phyloP scores from a whole-genome alignment of 2,888 invertebrate genomes.

The Drosophila ochracea region DNA sequence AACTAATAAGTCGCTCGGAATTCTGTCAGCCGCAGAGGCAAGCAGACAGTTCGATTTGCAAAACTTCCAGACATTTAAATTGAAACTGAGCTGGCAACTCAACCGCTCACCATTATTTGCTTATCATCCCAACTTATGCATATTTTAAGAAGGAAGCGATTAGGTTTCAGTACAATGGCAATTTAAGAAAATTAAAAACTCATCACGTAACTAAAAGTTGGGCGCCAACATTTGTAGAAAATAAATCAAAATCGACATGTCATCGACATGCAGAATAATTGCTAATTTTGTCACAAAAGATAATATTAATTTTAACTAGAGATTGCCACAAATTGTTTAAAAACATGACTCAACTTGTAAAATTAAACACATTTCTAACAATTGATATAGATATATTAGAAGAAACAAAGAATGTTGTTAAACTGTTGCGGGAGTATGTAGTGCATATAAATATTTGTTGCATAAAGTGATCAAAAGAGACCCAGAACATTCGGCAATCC shows the following conservation, averaged over 20 bases:
- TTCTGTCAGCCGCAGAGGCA: conserved; percentile 6
- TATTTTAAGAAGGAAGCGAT: conserved; percentile 6
- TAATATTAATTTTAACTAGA: not conserved
- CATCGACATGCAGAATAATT: not conserved
- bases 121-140: conserved; percentile 1
- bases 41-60: conserved; percentile 23
- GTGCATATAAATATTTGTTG: not conserved
- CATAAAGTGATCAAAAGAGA: not conserved
- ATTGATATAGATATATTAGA: not conserved
- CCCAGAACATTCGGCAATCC: too few relatives aligned
- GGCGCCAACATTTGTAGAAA: not conserved
- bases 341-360: not conserved
- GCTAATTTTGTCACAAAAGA: not conserved
- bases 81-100: conserved; percentile 4
- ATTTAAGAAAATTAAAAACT: conserved; percentile 21
- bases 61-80: conserved; percentile 10
- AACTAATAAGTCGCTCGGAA: conserved; percentile 39
- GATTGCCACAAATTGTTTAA: not conserved
- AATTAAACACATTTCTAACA: not conserved
- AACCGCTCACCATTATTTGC: not conserved
- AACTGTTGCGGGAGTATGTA: too few relatives aligned
- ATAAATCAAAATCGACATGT: not conserved
- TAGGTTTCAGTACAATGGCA: not conserved
- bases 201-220: not conserved
- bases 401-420: not conserved